A percentile compares a stretch with the other conserved stretches of the same genome.
Conservation (phyloP, 2,113 vertebrate species). For the Oreotrochilus melanogaster region DNA sequence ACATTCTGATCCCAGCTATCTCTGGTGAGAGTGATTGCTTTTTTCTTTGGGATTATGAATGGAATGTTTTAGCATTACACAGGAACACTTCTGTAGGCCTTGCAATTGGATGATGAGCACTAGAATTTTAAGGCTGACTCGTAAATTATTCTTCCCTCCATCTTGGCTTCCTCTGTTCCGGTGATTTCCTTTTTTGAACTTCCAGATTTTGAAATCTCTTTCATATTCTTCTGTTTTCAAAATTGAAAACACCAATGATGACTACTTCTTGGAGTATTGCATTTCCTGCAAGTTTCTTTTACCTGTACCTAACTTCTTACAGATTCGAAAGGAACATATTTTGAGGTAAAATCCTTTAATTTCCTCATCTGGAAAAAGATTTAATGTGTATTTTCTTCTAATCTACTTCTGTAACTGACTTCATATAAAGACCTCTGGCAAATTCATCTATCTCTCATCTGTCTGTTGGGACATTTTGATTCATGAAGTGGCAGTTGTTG, state of each 20-base stretch:
- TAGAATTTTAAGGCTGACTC: background rate
- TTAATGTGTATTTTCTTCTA: background rate
- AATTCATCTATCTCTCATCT: background rate
- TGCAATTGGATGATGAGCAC: background rate
- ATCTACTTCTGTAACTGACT: background rate
- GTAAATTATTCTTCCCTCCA: background rate
- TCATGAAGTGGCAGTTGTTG: background rate
- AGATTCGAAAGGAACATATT: background rate
- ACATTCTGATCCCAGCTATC: background rate
- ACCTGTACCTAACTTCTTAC: background rate
- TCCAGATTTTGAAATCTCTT: background rate
- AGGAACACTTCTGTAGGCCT: background rate
- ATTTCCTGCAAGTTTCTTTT: background rate
- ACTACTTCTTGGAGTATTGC: background rate
- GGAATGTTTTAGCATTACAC: background rate
- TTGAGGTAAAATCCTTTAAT: background rate
- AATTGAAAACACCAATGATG: background rate
- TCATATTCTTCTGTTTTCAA: background rate
- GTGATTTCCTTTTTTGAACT: background rate
- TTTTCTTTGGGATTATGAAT: background rate
- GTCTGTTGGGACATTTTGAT: background rate
- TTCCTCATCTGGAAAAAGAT: background rate
- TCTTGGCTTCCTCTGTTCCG: background rate
- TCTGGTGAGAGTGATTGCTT: background rate
- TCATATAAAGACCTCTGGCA: background rate